Base-by-base conservation (phyloP, 2,797 vertebrate genomes). In the Lophotriccus pileatus region DNA sequence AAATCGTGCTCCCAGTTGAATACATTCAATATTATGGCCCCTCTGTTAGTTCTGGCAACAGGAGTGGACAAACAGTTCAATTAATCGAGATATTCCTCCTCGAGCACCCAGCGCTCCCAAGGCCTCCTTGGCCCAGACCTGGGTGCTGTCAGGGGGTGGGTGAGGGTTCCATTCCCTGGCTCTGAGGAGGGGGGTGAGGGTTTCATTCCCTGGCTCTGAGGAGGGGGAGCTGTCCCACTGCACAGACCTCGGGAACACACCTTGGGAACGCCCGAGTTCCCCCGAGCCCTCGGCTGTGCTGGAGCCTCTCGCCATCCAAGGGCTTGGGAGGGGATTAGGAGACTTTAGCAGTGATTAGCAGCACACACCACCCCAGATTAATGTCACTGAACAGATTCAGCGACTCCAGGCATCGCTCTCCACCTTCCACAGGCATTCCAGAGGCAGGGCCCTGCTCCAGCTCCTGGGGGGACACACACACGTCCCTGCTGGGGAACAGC, bases 21-120 rank as follows among this genome's bases (percentile, higher is more conserved):
- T 7, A n/a, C 3, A 34, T 20, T 27, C 50, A 7, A 1, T 19
- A 11, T 36, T 39, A 44, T 0, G 22, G 34, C 21, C 56, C 46
- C 44, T 25, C 78, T 12, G 12, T 69, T 44, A n/a, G n/a, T 49
- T 32, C 25, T 87, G 72, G 76, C 68, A 80, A 72, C 60, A 27
- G 46, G 53, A 55, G 41, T 1, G 32, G 50, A 46, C 16, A 64
- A 47, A 5, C 9, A 3, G 23, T 2, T 46, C 17, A 41, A 49
- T 23, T 36, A 21, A 50, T 9, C 4, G 56, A 53, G 78, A 56
- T 4, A 13, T 30, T 81, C 64, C 59, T 30, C 9, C 56, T 16
- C 16, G 1, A 24, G 59, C 64, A 34, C 0, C 23, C 60, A 14
- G 22, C 0, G 0, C 28, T 75, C 18, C 68, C 9, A 4, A 3